Base-by-base conservation (phyloP, 2,113 vertebrate genomes). In the Percina caprodes region DNA sequence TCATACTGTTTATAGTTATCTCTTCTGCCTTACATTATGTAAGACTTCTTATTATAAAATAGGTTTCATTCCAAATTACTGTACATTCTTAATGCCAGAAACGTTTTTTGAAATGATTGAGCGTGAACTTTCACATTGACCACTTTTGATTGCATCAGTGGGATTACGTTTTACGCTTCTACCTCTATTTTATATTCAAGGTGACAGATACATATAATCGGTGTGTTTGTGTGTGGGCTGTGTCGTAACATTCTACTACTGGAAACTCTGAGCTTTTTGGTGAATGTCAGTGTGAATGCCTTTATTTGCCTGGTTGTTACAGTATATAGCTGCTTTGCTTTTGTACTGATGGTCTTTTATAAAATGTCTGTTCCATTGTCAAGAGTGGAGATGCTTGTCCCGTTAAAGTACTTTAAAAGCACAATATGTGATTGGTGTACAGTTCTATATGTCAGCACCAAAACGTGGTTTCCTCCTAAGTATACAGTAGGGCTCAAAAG, bases 111-210 rank as follows among this genome's bases (percentile, higher is more conserved):
- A 9, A 15, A 65, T 55, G 21, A 59, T 73, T 33, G 11, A 84
- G 21, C 59, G 30, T 33, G 10, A 33, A 42, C 33, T 60, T 66
- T 30, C 19, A 60, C 52, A 67, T 2, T 51, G 65, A 84, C 21
- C 39, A n/a, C 51, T 48, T 69, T 23, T 21, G 26, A 52, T 35
- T 55, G 14, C 16, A 21, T 48, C 30, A 24, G 35, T 12, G 4
- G 51, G 35, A 63, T 69, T 65, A 35, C 13, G 45, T 83, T 60
- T 82, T 54, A 78, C 33, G 67, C 88, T 82, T 87, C 90, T 92
- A 91, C 90, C 91, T 92, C 83, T 73, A 19, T 84, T 86, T 87
- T 78, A 68, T 83, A 79, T 84, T 77, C 77, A 77, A 56, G 11
- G 12, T 65, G 45, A 76, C 15, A 71, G 42, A 67, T 83, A 6